phyloP scores from a whole-genome alignment of 2,113 vertebrate species.

The Fregata magnificens region DNA sequence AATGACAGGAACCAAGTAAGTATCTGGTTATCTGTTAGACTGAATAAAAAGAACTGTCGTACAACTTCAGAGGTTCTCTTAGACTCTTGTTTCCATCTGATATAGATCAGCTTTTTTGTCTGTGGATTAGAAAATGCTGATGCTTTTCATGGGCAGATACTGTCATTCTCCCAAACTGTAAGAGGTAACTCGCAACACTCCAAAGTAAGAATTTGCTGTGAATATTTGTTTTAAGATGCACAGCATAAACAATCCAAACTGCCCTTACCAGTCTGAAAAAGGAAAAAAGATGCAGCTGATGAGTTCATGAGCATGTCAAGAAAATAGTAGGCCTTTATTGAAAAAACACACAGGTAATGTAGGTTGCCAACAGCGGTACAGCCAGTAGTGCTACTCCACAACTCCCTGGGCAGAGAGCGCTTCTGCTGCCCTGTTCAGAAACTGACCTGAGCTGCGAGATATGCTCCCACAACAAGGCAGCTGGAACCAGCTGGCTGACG shows the following conservation, averaged over 20 bases:
- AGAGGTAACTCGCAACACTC: neutral
- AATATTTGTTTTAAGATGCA: neutral
- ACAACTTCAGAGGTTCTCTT: neutral
- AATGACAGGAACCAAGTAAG: neutral
- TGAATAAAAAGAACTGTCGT: neutral
- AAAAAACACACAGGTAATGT: rapidly evolving
- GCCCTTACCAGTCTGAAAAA: neutral
- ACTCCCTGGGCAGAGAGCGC: rapidly evolving
- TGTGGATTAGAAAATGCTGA: neutral
- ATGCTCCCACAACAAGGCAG: neutral
- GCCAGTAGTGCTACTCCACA: neutral
- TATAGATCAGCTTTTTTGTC: neutral
- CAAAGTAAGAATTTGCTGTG: neutral
- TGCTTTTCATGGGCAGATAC: neutral
- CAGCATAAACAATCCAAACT: neutral
- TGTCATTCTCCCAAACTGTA: neutral
- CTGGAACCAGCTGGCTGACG: neutral
- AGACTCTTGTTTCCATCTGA: neutral
- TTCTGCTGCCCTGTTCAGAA: neutral
- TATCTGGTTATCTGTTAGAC: neutral
- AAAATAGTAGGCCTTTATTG: neutral
- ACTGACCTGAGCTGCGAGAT: rapidly evolving
- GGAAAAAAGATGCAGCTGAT: neutral
- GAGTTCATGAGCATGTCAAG: neutral
- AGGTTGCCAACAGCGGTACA: rapidly evolving